Evolutionary conservation across 2,888 invertebrate genomes (phyloP).

Genomic region (Gastracanthus pulcherrimus): DNA sequence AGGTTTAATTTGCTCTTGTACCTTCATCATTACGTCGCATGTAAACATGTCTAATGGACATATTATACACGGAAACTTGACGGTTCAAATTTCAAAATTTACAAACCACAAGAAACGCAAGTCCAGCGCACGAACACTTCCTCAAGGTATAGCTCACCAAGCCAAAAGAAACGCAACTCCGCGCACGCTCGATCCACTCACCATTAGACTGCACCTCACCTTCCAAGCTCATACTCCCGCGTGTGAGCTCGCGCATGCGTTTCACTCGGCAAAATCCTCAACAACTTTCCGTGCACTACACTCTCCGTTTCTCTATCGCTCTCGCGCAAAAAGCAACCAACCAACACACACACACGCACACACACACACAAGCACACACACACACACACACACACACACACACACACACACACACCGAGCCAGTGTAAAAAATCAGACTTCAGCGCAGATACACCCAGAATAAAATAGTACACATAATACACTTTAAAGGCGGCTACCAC

Average conservation of each 20-base stretch:
- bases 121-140: background rate
- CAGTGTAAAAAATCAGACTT: too few relatives aligned
- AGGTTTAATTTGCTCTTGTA: too few relatives aligned
- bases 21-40: too few relatives aligned
- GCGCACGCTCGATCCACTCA: background rate
- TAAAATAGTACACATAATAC: slow-evolving; percentile 1
- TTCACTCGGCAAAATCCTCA: background rate
- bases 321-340: background rate
- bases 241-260: background rate
- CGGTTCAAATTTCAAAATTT: too few relatives aligned
- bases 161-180: slow-evolving; percentile 1
- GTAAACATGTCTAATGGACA: too few relatives aligned
- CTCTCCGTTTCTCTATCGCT: background rate
- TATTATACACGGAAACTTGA: too few relatives aligned
- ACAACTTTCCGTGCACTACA: too few relatives aligned
- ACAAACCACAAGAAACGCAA: too few relatives aligned
- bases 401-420: background rate
- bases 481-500: slow-evolving; percentile 24
- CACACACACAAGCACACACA: background rate
- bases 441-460: too few relatives aligned
- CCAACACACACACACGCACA: background rate
- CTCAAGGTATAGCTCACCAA: background rate
- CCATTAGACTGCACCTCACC: background rate
- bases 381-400: background rate
- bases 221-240: background rate